A percentile compares a stretch with the other conserved stretches of the same genome.
Conservation (phyloP, 1,140 invertebrate genomes). For the Gyrodactylus salaris region DNA sequence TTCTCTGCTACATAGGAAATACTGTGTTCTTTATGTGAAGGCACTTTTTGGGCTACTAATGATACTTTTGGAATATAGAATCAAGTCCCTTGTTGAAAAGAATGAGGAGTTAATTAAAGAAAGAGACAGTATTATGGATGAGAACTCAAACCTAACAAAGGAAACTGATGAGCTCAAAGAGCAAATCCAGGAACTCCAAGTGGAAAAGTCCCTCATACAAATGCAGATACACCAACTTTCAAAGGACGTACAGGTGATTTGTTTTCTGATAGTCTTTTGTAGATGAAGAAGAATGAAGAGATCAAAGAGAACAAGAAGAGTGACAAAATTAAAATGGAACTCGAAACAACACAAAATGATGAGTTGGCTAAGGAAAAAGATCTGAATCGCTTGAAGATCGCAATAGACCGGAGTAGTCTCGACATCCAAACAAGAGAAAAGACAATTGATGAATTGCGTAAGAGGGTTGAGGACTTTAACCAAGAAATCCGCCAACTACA, state of each 20-base stretch:
- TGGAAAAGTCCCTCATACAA: not conserved
- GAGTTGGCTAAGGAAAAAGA: not conserved
- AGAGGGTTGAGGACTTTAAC: not conserved
- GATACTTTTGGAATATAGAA: no score
- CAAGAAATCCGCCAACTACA: not conserved
- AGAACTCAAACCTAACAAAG: not conserved
- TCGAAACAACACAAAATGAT: not conserved
- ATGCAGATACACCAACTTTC: not conserved
- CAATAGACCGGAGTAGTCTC: not conserved
- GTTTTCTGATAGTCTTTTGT: not conserved
- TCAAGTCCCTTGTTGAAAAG: not conserved
- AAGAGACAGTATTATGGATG: not conserved
- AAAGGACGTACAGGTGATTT: not conserved
- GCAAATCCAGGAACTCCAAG: not conserved
- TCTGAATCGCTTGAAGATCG: not conserved
- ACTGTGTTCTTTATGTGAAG: no score
- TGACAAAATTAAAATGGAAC: not conserved
- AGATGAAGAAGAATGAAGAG: not conserved
- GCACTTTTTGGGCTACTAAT: no score
- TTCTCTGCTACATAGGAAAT: no score
- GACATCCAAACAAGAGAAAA: not conserved
- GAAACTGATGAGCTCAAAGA: not conserved
- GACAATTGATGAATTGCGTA: not conserved
- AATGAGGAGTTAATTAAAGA: not conserved
- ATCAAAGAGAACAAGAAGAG: not conserved